Evolutionary conservation across 2,888 invertebrate genomes (phyloP).

Genomic region (Drosophila parthenogenetica): DNA sequence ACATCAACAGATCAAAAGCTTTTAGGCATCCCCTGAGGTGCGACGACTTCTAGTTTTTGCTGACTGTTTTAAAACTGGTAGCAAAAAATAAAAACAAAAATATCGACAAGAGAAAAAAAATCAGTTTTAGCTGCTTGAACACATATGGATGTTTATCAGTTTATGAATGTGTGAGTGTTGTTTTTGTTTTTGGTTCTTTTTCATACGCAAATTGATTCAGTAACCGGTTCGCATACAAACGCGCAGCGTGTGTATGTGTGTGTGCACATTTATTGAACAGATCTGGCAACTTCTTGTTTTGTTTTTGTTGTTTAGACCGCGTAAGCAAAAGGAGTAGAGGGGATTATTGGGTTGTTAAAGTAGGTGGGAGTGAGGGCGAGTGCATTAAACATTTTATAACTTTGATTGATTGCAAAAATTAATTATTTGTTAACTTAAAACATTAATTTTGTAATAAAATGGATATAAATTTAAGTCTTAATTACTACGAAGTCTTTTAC

Average conservation of each 20-base stretch:
- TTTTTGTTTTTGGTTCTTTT: slow-evolving; percentile 34
- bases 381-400: no score
- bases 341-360: no score
- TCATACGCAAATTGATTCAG: slow-evolving; percentile 60
- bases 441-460: no score
- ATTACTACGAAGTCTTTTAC: no score
- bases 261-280: slow-evolving; percentile 42
- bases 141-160: slow-evolving; percentile 33
- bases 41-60: slow-evolving; percentile 26
- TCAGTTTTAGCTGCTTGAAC: slow-evolving; percentile 44
- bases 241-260: slow-evolving; percentile 18
- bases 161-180: slow-evolving; percentile 19
- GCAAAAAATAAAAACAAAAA: neutral
- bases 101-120: slow-evolving; percentile 13
- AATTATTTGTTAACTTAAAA: no score
- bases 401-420: no score
- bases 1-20: slow-evolving; percentile 60
- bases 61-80: neutral
- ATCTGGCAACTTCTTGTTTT: slow-evolving; percentile 41
- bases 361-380: no score
- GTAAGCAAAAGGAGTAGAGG: no score
- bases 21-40: slow-evolving; percentile 21
- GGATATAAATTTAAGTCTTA: no score
- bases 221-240: slow-evolving; percentile 61
- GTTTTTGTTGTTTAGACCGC: neutral